phyloP scores from a whole-genome alignment of 2,797 vertebrate species.

The Pteronotus mesoamericanus region DNA sequence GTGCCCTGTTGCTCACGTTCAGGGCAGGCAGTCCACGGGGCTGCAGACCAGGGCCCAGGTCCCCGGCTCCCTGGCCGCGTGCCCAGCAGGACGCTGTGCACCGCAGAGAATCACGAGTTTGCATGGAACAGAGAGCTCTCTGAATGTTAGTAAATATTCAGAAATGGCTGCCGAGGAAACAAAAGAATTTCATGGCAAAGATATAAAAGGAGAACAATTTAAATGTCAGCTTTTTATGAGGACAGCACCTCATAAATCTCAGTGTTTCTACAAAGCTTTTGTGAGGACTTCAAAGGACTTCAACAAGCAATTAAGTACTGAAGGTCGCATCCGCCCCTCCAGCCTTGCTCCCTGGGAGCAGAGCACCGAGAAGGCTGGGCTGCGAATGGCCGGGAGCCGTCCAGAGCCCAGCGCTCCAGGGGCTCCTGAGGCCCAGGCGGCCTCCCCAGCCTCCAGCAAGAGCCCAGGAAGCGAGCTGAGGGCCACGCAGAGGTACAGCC shows the following conservation, averaged over 20 bases:
- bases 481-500: neutral
- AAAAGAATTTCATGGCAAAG: constrained; percentile 46
- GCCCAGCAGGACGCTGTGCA: neutral
- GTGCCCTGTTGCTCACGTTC: neutral
- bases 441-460: neutral
- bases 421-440: neutral
- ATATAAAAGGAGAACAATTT: constrained; percentile 39
- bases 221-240: constrained; percentile 45
- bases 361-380: neutral
- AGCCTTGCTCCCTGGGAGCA: neutral
- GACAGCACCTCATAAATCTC: neutral
- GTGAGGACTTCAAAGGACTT: neutral
- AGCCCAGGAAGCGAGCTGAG: neutral
- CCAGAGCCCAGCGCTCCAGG: neutral
- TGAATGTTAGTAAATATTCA: constrained; percentile 71
- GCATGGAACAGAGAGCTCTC: neutral
- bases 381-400: neutral
- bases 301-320: neutral
- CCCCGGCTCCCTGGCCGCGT: neutral
- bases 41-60: neutral
- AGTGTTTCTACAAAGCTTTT: constrained; percentile 24
- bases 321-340: neutral
- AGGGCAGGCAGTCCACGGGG: neutral
- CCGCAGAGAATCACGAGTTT: neutral
- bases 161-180: constrained; percentile 61